These are phyloP conservation scores for Agrotis segetum DNA, from an alignment of 2,888 invertebrate genomes.

Conservation along the genomic window DNA sequence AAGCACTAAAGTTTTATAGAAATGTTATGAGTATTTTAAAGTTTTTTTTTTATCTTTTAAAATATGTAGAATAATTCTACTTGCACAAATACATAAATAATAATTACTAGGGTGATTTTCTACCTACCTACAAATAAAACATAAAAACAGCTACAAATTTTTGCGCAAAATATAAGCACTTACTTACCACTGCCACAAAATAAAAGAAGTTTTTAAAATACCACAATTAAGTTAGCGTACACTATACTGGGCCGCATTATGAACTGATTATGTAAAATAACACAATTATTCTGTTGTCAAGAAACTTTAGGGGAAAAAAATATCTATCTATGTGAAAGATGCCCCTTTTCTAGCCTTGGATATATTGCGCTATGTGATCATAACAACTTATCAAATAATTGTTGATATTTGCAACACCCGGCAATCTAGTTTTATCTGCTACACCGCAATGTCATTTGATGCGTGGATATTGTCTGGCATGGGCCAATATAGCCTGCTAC, in stretches of 20 bases:
- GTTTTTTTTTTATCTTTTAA: constrained; percentile 10
- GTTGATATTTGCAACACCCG: no score
- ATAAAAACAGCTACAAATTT: not conserved
- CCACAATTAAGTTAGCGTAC: constrained; percentile 16
- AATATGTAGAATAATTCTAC: not conserved
- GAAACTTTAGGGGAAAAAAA: no score
- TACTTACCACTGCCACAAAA: constrained; percentile 46
- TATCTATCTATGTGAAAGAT: no score
- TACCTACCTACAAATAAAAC: not conserved
- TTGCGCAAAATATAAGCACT: constrained; percentile 46
- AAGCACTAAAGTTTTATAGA: constrained; percentile 1
- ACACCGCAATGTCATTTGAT: not conserved
- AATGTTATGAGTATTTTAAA: not conserved
- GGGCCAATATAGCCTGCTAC: not conserved
- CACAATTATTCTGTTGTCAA: no score
- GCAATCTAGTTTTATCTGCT: not conserved
- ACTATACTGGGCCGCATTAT: constrained; percentile 8
- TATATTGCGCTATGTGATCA: no score
- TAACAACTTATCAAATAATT: no score
- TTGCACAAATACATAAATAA: constrained; percentile 42
- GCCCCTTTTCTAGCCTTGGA: no score
- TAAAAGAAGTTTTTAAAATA: constrained; percentile 43
- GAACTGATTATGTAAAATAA: not conserved
- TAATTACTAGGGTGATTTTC: constrained; percentile 34
- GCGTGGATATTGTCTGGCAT: no score